Percentiles rank a stretch among this genome's conserved stretches.
Conservation (phyloP, 2,888 invertebrate genomes). For the Entomobrya multifasciata region DNA sequence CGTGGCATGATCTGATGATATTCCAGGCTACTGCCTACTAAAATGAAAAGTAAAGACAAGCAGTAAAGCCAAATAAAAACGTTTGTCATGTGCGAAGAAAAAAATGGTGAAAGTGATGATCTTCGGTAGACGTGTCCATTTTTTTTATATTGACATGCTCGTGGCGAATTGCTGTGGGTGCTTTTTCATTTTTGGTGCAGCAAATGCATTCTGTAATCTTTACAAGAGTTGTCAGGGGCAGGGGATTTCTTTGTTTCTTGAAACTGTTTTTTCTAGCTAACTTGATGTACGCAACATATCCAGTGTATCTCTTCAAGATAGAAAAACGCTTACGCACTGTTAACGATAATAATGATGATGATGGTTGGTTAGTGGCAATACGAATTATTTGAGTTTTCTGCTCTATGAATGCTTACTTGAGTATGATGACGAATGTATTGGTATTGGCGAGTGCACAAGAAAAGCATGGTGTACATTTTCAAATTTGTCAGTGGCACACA, state of each 20-base stretch:
- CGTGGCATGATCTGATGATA: too few relatives aligned
- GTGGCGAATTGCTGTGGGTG: background rate
- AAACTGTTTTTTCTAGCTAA: slow-evolving; percentile 29
- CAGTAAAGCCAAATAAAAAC: slow-evolving; percentile 32
- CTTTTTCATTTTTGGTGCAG: background rate
- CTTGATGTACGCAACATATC: background rate
- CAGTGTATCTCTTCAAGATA: background rate
- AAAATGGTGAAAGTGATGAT: background rate
- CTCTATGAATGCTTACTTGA: slow-evolving; percentile 62
- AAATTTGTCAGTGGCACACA: slow-evolving; percentile 68
- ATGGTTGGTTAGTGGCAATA: slow-evolving; percentile 65
- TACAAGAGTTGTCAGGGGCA: too few relatives aligned
- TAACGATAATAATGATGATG: slow-evolving; percentile 31
- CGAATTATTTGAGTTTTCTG: slow-evolving; percentile 61
- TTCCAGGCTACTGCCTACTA: background rate
- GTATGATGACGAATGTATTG: background rate
- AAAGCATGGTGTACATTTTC: slow-evolving; percentile 41
- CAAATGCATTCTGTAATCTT: slow-evolving; percentile 30
- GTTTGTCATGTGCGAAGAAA: background rate
- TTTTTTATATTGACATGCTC: background rate
- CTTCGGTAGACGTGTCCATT: background rate
- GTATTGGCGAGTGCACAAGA: background rate
- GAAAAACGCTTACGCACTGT: slow-evolving; percentile 21
- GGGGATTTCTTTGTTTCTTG: slow-evolving; percentile 18
- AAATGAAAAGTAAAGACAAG: slow-evolving; percentile 18